Percentiles rank a stretch among this genome's conserved stretches.
These are phyloP conservation scores for Melanostoma scalare DNA, from an alignment of 2,888 invertebrate species.

Conservation along the genomic window DNA sequence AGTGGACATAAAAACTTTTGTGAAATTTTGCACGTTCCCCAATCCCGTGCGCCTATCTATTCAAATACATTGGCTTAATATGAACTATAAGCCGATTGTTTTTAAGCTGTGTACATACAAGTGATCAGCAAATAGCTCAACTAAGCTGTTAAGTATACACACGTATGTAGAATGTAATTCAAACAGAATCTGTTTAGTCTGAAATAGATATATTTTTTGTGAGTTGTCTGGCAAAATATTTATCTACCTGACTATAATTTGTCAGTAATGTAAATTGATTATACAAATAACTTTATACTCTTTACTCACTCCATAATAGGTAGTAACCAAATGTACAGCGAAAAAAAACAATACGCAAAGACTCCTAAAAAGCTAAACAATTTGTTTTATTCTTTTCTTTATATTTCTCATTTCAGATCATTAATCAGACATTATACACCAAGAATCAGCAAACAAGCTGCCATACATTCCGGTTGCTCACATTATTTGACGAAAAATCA, in stretches of 20 bases:
- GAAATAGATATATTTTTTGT: constrained; percentile 7
- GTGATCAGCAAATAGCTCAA: constrained; percentile 6
- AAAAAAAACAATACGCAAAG: background rate
- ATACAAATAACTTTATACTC: constrained; percentile 8
- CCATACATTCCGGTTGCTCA: constrained; percentile 35
- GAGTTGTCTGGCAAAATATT: constrained; percentile 1
- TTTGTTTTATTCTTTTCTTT: constrained; percentile 19
- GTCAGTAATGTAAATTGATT: constrained; percentile 18
- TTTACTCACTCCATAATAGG: background rate
- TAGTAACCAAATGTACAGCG: constrained; percentile 6
- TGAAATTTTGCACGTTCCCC: constrained; percentile 29
- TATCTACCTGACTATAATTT: constrained; percentile 17
- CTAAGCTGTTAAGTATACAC: background rate
- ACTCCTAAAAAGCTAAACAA: constrained; percentile 7
- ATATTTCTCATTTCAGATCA: constrained; percentile 57
- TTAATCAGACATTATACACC: constrained; percentile 55
- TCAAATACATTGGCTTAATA: background rate
- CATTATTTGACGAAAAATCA: constrained; percentile 47
- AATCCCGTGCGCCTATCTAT: background rate
- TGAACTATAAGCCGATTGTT: no score
- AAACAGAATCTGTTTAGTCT: background rate
- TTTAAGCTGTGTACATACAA: constrained; percentile 10
- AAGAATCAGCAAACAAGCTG: constrained; percentile 13
- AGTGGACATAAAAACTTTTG: constrained; percentile 24
- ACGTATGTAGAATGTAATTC: background rate